These are phyloP conservation scores for Opisthocomus hoazin DNA, from an alignment of 2,113 vertebrate genomes.

Conservation along the genomic window DNA sequence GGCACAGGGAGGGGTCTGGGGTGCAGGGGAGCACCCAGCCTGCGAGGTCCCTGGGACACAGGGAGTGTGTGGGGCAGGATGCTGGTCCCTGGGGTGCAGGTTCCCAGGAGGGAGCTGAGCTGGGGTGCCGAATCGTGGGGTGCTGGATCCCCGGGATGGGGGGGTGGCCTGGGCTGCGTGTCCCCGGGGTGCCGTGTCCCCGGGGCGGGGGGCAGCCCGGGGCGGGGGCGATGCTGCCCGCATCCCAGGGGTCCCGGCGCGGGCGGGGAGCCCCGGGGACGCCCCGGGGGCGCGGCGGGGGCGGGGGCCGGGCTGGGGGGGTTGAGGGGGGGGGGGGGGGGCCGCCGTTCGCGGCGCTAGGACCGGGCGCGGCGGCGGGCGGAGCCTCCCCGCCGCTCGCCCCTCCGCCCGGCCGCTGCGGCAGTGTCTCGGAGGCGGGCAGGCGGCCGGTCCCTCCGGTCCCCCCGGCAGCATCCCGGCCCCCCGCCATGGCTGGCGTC, in stretches of 20 bases:
- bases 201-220: neutral
- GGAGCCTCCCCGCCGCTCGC: conserved; percentile 36
- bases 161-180: neutral
- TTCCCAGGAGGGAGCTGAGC: neutral
- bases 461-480: conserved; percentile 43
- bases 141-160: neutral
- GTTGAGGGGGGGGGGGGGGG: neutral
- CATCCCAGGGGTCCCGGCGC: neutral
- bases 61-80: neutral
- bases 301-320: neutral
- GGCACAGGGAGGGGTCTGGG: too few species aligned
- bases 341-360: conserved; percentile 50
- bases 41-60: neutral
- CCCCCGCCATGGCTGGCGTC: conserved; percentile 71
- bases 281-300: neutral
- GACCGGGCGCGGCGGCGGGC: conserved; percentile 59
- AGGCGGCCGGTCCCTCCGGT: conserved; percentile 6
- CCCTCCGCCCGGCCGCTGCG: conserved; percentile 44
- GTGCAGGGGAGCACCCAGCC: neutral
- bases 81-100: neutral
- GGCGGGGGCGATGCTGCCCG: neutral
- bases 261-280: neutral
- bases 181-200: neutral
- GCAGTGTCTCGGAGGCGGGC: conserved; percentile 68
- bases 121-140: neutral